Base-by-base conservation (phyloP, 2,888 invertebrate species). In the Pogonocherus hispidulus region DNA sequence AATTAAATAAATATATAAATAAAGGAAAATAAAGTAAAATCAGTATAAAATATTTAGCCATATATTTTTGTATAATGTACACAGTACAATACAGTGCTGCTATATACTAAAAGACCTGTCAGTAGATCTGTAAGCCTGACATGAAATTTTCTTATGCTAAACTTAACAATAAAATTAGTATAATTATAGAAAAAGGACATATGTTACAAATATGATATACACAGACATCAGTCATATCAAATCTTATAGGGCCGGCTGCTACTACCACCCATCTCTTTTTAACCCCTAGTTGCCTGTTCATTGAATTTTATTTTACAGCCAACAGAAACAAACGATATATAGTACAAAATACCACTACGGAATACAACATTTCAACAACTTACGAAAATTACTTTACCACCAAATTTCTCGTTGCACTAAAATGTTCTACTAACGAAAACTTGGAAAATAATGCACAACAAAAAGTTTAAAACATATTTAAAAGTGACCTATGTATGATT, bases 51-150 rank as follows among this genome's bases (percentile, higher is more conserved):
- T 82, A 78, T 80, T 79, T 83, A 81, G 79, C 81, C 82, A 83
- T 84, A 83, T 84, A 84, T 83, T 83, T 80, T 76, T 79, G 80
- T 81, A 81, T 82, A 83, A 84, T 84, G 84, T 84, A 84, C 84
- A 84, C 81, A 83, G 84, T 84, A 84, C 84, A 84, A 82, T 84
- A 84, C 82, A 83, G 80, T 83, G 83, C 83, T 82, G 77, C 82
- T 82, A 82, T 80, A 80, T 82, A 82, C 79, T 81, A 81, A 81
- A 79, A 74, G 79, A 80, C 80, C 78, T 76, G 79, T 82, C 83
- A 82, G 82, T 80, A 82, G 80, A 79, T 83, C 82, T 83, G 82
- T 78, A 64, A 84, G 82, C 82, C 83, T 80, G 83, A 83, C 82
- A 82, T 75, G 76, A 78, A 77, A 76, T 72, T 72, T 75, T 73